Conservation (phyloP, 2,888 invertebrate species). For the Lordiphosa fenestrarum region DNA sequence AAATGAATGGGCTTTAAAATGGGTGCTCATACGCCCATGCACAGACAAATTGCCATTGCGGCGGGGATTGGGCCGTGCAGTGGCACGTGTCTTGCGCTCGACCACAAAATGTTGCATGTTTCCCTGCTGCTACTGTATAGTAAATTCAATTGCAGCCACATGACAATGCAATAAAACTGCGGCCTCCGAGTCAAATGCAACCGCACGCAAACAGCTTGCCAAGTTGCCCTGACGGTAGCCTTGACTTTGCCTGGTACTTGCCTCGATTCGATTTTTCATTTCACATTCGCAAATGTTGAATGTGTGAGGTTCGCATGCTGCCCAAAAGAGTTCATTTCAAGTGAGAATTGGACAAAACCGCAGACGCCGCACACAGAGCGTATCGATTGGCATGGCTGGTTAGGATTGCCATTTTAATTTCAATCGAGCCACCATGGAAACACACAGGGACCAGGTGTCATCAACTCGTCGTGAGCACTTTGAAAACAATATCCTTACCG, state of each 20-base stretch:
- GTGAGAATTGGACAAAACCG: slow-evolving; percentile 37
- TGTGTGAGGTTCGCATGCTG: slow-evolving; percentile 10
- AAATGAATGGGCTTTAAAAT: background rate
- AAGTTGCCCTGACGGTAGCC: slow-evolving; percentile 48
- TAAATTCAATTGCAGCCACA: slow-evolving; percentile 62
- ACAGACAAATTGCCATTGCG: background rate
- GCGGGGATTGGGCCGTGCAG: background rate
- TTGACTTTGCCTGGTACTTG: slow-evolving; percentile 49
- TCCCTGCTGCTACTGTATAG: slow-evolving; percentile 32
- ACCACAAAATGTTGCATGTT: slow-evolving; percentile 70
- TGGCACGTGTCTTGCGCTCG: slow-evolving; percentile 51
- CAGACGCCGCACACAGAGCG: slow-evolving; percentile 13
- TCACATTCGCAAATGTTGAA: slow-evolving; percentile 1
- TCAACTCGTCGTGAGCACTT: slow-evolving; percentile 14
- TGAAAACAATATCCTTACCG: slow-evolving; percentile 24
- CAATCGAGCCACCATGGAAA: slow-evolving; percentile 24
- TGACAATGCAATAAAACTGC: slow-evolving; percentile 65
- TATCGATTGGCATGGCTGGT: slow-evolving; percentile 49
- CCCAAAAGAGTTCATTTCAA: slow-evolving; percentile 12
- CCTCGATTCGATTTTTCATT: slow-evolving; percentile 2
- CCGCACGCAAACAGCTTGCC: slow-evolving; percentile 56
- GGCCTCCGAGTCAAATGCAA: slow-evolving; percentile 40
- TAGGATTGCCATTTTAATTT: slow-evolving; percentile 45
- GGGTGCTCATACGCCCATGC: slow-evolving; percentile 19
- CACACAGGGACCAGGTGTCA: slow-evolving; percentile 35